phyloP scores from a whole-genome alignment of 2,888 invertebrate species.

The Stratiomys singularior region DNA sequence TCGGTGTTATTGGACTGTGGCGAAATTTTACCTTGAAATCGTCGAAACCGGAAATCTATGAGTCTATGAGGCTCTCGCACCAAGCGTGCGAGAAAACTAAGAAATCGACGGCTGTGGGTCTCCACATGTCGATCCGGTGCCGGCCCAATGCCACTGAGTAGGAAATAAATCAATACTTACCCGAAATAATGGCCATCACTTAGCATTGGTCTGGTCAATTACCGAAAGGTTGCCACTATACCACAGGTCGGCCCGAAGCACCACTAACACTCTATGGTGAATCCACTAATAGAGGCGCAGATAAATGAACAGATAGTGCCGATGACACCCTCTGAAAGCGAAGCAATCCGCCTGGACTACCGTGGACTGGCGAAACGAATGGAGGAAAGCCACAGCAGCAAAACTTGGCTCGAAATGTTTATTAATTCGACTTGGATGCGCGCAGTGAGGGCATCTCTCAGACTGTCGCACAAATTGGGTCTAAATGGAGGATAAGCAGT shows the following conservation, averaged over 20 bases:
- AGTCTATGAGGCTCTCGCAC: not conserved
- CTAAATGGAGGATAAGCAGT: too few relatives aligned
- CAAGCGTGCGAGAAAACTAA: not conserved
- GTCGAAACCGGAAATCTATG: conserved; percentile 42
- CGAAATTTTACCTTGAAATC: conserved; percentile 37
- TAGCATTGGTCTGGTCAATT: too few relatives aligned
- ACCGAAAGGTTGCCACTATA: too few relatives aligned
- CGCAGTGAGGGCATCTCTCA: not conserved
- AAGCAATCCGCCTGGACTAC: not conserved
- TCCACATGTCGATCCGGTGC: not conserved
- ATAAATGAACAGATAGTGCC: not conserved
- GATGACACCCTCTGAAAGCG: not conserved
- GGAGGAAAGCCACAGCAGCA: not conserved
- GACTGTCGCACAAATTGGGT: not conserved
- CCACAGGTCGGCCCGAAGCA: too few relatives aligned
- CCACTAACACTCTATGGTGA: not conserved
- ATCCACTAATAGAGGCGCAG: not conserved
- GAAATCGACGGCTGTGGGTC: not conserved
- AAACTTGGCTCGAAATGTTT: not conserved
- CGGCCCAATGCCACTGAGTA: not conserved
- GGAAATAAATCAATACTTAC: conserved; percentile 24
- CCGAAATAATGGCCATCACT: not conserved
- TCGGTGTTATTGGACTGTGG: conserved; percentile 32
- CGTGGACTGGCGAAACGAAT: not conserved
- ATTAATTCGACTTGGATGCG: conserved; percentile 8